Conservation (phyloP, 2,888 invertebrate species). For the Willowsia nigromaculata region DNA sequence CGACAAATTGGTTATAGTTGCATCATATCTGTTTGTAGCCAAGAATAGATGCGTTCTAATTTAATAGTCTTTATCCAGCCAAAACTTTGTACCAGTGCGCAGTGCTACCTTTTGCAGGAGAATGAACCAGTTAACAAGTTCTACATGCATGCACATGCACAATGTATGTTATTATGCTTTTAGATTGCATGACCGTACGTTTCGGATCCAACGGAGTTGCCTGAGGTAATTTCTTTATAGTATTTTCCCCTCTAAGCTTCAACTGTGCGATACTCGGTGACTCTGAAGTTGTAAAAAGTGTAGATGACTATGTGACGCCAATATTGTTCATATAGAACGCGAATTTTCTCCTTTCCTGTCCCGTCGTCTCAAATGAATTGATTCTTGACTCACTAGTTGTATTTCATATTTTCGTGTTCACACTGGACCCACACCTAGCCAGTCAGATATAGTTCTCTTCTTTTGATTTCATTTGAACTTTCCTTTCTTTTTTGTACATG, state of each 20-base stretch:
- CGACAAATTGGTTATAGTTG: too few species aligned
- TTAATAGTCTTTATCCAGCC: too few species aligned
- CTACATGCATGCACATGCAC: too few species aligned
- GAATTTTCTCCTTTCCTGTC: neutral
- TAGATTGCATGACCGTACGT: too few species aligned
- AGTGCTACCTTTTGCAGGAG: too few species aligned
- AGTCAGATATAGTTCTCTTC: neutral
- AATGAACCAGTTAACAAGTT: too few species aligned
- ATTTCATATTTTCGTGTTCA: neutral
- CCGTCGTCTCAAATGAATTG: slow-evolving; percentile 51
- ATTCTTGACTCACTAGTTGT: slow-evolving; percentile 2
- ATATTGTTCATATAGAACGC: neutral
- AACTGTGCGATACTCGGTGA: neutral
- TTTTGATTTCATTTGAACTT: neutral
- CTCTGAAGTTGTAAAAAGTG: too few species aligned
- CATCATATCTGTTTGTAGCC: too few species aligned
- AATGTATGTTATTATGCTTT: too few species aligned
- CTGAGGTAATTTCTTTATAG: neutral
- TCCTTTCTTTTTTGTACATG: neutral
- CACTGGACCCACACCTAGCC: neutral
- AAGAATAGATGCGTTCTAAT: too few species aligned
- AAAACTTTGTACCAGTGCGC: too few species aligned
- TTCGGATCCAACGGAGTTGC: neutral
- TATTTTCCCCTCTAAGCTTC: neutral
- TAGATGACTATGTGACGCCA: neutral